A percentile compares a stretch with the other conserved stretches of the same genome.
Conservation (phyloP, 2,797 vertebrate species). For the Falco concolor region DNA sequence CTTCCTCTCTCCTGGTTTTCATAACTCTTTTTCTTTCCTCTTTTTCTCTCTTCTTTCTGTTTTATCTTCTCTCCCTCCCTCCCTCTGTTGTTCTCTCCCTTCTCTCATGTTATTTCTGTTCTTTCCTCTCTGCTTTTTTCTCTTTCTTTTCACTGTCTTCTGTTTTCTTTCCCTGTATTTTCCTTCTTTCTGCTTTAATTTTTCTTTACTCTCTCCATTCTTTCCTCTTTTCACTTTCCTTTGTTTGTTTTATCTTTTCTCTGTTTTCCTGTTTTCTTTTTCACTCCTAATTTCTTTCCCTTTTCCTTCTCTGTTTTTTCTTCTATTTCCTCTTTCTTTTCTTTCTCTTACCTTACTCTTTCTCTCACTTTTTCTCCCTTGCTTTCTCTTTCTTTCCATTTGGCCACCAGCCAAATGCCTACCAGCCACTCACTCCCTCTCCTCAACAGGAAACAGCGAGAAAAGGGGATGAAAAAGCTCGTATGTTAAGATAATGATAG, state of each 20-base stretch:
- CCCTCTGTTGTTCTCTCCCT: not conserved
- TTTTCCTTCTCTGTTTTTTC: too few relatives aligned
- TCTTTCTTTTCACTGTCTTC: not conserved
- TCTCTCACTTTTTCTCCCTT: not conserved
- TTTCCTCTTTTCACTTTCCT: not conserved
- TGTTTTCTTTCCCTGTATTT: not conserved
- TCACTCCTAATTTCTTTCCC: not conserved
- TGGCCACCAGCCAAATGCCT: not conserved
- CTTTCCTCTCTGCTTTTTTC: not conserved
- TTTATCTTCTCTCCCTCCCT: not conserved
- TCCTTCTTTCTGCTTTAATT: not conserved
- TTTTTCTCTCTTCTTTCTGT: not conserved
- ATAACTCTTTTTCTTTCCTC: not conserved
- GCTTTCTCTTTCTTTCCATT: not conserved
- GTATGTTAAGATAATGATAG: not conserved
- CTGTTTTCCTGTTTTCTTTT: not conserved
- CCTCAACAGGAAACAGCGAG: not conserved
- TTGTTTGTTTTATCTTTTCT: not conserved
- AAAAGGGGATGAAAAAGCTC: not conserved
- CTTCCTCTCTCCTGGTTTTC: not conserved
- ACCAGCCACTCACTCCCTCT: not conserved
- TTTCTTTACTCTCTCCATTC: not conserved
- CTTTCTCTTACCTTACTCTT: not conserved
- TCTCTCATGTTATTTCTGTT: not conserved
- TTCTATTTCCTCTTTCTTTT: not conserved